These are phyloP conservation scores for Thaumetopoea pityocampa DNA, from an alignment of 1,140 invertebrate genomes.

Conservation along the genomic window DNA sequence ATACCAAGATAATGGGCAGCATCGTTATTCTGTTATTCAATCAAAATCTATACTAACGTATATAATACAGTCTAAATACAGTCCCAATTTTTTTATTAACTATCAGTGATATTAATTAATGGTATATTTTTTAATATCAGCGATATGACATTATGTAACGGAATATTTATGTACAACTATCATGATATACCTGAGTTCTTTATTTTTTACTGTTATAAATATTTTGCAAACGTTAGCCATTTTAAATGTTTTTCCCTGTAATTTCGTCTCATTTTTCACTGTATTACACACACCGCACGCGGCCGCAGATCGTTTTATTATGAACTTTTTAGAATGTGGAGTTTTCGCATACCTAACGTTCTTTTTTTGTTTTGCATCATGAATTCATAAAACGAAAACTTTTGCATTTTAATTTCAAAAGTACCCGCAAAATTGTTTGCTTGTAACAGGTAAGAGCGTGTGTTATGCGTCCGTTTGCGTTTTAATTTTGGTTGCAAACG, in stretches of 20 bases:
- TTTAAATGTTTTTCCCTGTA: constrained; percentile 55
- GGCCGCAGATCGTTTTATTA: constrained; percentile 57
- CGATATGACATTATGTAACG: constrained; percentile 11
- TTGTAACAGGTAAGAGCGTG: constrained; percentile 7
- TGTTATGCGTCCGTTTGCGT: constrained; percentile 2
- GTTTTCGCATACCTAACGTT: constrained; percentile 43
- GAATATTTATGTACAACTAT: constrained; percentile 14
- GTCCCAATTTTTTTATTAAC: no score
- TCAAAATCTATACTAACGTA: no score
- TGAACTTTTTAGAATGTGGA: constrained; percentile 48
- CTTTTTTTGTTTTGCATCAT: constrained; percentile 49
- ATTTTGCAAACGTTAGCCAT: constrained; percentile 46
- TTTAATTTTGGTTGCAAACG: constrained; percentile 6
- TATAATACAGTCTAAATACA: no score
- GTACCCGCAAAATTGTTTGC: constrained; percentile 30
- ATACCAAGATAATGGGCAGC: no score
- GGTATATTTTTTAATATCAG: no score
- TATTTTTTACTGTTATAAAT: constrained; percentile 26
- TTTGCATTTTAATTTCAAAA: constrained; percentile 32
- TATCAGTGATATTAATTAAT: no score
- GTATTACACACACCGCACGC: constrained; percentile 39
- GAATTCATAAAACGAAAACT: constrained; percentile 44
- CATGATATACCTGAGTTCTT: constrained; percentile 10
- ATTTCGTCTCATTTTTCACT: constrained; percentile 50
- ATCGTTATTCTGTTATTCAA: no score